Evolutionary conservation across 2,888 invertebrate species (phyloP).

Genomic region (Anagyrus pseudococci): DNA sequence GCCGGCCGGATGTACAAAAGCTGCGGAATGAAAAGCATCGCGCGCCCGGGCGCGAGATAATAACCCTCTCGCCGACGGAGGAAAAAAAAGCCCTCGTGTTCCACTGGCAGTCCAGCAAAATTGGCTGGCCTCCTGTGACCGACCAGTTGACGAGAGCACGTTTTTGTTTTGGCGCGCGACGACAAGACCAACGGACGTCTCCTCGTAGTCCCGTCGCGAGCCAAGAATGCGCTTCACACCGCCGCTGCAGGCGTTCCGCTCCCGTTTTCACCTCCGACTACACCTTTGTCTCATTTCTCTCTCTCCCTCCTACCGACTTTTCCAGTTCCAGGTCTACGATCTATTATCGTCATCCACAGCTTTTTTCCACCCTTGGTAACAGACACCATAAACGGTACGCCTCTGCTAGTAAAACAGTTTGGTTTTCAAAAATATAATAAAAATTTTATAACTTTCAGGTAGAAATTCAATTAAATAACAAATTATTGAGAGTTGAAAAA

Average conservation of each 20-base stretch:
- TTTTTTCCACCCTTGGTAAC: no score
- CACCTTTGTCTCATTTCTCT: neutral
- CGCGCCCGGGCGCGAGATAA: conserved; percentile 24
- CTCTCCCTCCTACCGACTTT: no score
- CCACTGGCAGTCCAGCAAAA: neutral
- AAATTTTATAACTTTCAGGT: no score
- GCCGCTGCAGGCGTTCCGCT: conserved; percentile 54
- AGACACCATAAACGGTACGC: no score
- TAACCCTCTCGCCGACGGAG: conserved; percentile 7
- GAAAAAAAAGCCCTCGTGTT: conserved; percentile 16
- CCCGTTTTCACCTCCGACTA: conserved; percentile 16
- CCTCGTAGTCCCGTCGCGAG: conserved; percentile 47
- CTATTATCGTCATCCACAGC: no score
- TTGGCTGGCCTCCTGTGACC: neutral
- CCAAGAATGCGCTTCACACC: conserved; percentile 60
- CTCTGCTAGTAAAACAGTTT: no score
- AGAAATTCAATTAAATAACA: no score
- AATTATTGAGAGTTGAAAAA: no score
- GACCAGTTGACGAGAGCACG: conserved; percentile 1
- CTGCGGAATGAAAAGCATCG: conserved; percentile 20
- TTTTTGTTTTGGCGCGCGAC: conserved; percentile 4
- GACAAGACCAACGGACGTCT: no score
- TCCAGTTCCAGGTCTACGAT: no score
- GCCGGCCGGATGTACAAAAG: conserved; percentile 14
- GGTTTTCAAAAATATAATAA: no score